Evolutionary conservation across 2,888 invertebrate genomes (phyloP), one percentile per base, ranked within the genome.

Genomic region (Heliconius ethilla): DNA sequence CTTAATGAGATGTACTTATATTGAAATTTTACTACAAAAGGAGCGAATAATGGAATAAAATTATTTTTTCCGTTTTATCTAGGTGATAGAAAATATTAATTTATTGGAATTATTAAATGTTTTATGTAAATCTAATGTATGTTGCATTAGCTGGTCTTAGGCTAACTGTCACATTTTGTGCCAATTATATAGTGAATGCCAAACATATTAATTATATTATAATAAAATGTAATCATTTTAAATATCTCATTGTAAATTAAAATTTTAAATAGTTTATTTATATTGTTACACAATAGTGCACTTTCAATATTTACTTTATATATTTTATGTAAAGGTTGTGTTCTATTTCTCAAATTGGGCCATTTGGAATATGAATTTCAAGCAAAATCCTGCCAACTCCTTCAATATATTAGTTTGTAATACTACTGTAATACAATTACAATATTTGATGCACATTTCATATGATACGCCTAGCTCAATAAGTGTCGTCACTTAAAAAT

Each of bases 391-490:
- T 94, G 93, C 94, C 94, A 94, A 92, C 90, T 88, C 86, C 87
- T 88, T 79, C 80, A 82, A 81, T 82, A 81, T 76, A 69, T 83
- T 82, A 83, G 79, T 82, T 82, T 77, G 85, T 87, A 87, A 86
- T 86, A 85, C 89, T 89, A 90, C 92, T 91, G 92, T 93, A 93
- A 93, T 92, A 87, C 87, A 87, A 94, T 93, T 92, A 92, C 92
- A 93, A 83, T 84, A 86, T 87, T 91, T 90, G 87, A 91, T 93
- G 94, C 94, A 94, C 94, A 91, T 92, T 93, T 94, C 93, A 91
- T 92, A 92, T 90, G 88, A 90, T 91, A 92, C 86, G 91, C 90
- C 90, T 94, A 94, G 93, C 92, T 93, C 92, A 92, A 91, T 94
- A 94, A 93, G 92, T 94, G 92, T 93, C 92, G 92, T 93, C 93